A percentile compares a stretch with the other conserved stretches of the same genome.
Conservation (phyloP, 2,113 vertebrate species). For the Platichthys stellatus region DNA sequence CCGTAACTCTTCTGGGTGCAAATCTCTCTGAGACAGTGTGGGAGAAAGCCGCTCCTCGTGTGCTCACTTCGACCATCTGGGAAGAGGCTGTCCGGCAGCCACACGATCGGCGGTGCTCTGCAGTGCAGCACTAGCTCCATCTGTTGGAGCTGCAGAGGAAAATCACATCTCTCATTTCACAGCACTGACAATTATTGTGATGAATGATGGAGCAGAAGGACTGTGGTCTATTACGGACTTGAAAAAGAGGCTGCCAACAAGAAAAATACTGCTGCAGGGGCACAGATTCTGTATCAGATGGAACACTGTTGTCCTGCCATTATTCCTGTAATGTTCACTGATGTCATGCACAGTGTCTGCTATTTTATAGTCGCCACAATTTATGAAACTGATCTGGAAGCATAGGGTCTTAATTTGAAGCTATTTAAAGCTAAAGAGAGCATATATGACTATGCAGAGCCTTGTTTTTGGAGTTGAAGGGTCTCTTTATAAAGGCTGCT, state of each 20-base stretch:
- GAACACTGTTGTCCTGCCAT: background rate
- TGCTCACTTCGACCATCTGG: constrained; percentile 39
- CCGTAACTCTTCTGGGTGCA: background rate
- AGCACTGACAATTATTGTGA: constrained; percentile 11
- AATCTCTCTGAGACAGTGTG: background rate
- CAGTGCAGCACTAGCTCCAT: constrained; percentile 64
- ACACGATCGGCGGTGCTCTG: background rate
- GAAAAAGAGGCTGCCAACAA: constrained; percentile 2
- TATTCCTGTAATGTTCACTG: constrained; percentile 3
- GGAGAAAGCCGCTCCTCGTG: constrained; percentile 7
- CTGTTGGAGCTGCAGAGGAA: constrained; percentile 59
- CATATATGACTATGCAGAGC: background rate
- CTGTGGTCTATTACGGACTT: background rate
- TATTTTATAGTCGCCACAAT: background rate
- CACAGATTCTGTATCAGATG: constrained; percentile 2
- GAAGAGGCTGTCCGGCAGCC: constrained; percentile 11
- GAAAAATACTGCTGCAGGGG: constrained; percentile 2
- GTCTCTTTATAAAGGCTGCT: background rate
- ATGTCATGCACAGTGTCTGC: background rate
- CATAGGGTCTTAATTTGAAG: background rate
- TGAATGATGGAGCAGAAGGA: constrained; percentile 19
- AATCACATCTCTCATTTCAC: background rate
- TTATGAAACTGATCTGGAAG: background rate
- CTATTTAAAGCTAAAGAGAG: background rate
- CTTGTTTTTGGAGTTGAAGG: background rate